Conservation (phyloP, 2,797 vertebrate species). For the Triplophysa yarkandensis region DNA sequence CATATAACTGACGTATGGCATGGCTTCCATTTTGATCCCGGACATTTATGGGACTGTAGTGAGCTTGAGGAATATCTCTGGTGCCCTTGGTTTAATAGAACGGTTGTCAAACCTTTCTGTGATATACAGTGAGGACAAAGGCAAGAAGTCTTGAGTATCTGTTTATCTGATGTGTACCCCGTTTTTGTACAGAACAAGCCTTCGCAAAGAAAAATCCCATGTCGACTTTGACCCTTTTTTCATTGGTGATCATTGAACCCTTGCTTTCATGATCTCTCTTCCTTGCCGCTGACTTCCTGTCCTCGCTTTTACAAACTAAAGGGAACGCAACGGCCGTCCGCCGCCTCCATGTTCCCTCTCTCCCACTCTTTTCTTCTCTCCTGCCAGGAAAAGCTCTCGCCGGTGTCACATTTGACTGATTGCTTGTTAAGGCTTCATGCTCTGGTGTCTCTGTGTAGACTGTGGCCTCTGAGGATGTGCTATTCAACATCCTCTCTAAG, state of each 20-base stretch:
- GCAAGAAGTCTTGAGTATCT: conserved; percentile 31
- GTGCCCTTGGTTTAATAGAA: conserved; percentile 84
- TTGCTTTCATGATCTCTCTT: conserved; percentile 69
- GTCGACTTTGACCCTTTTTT: conserved; percentile 58
- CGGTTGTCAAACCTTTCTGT: conserved; percentile 75
- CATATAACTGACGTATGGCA: conserved; percentile 81
- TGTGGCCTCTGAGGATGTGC: conserved; percentile 43
- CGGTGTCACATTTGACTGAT: conserved; percentile 65
- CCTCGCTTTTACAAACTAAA: conserved; percentile 55
- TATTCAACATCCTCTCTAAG: conserved; percentile 46
- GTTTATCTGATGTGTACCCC: conserved; percentile 3
- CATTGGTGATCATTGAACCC: conserved; percentile 74
- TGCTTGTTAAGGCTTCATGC: conserved; percentile 76
- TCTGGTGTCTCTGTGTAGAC: conserved; percentile 62
- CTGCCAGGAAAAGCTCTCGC: conserved; percentile 68
- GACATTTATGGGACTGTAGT: conserved; percentile 80
- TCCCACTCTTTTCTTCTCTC: conserved; percentile 63
- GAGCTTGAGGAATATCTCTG: conserved; percentile 79
- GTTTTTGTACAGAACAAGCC: conserved; percentile 42
- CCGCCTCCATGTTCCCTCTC: conserved; percentile 63
- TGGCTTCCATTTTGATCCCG: conserved; percentile 77
- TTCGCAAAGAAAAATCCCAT: conserved; percentile 61
- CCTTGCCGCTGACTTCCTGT: conserved; percentile 74
- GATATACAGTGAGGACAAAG: conserved; percentile 75
- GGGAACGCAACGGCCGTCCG: conserved; percentile 53